Base-by-base conservation (phyloP, 2,888 invertebrate species). In the Acholoe squamosa region DNA sequence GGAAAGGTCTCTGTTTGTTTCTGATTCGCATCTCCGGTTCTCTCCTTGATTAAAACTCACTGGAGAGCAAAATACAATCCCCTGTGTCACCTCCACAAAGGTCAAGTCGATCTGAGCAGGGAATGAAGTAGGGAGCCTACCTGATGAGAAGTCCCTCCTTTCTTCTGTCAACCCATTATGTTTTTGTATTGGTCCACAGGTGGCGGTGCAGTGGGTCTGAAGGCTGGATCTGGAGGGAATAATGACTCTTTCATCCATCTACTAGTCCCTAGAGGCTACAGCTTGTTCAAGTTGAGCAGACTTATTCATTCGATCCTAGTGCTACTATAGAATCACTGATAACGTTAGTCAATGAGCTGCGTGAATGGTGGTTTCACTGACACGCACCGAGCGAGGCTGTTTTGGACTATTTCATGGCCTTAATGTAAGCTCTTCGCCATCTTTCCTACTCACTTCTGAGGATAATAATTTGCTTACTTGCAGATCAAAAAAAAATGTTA, bases 31-130 rank as follows among this genome's bases (percentile, higher is more conserved):
- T 71, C 25, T 22, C 71, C 71, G 25, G 25, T 28, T 71, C 71
- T 25, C 16, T 33, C 80, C 80, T 43, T 80, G 80, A 80, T 80
- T 80, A 80, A 80, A 80, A 80, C 80, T 22, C 80, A 80, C 34
- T n/a, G 34, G 80, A 80, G 80, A 80, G 80, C 43, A 80, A 76
- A 43, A 80, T 43, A 80, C 80, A 80, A 80, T 80, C 33, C 25
- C 34, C 80, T 10, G 43, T 43, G 43, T 10, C 43, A 43, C 80
- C 80, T 19, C 5, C 43, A 25, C 12, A 80, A 80, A 80, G 80
- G 80, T 80, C 80, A 80, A 80, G 22, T 80, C 80, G 80, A 80
- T 19, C 16, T 43, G 0, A 19, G 22, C 80, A 34, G 19, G 43
- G 80, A 80, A 80, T 80, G 80, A 80, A 43, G 80, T 43, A 43